A percentile compares a stretch with the other conserved stretches of the same genome.
phyloP scores from a whole-genome alignment of 2,888 invertebrate genomes.

The Drosophila atroscutellata region DNA sequence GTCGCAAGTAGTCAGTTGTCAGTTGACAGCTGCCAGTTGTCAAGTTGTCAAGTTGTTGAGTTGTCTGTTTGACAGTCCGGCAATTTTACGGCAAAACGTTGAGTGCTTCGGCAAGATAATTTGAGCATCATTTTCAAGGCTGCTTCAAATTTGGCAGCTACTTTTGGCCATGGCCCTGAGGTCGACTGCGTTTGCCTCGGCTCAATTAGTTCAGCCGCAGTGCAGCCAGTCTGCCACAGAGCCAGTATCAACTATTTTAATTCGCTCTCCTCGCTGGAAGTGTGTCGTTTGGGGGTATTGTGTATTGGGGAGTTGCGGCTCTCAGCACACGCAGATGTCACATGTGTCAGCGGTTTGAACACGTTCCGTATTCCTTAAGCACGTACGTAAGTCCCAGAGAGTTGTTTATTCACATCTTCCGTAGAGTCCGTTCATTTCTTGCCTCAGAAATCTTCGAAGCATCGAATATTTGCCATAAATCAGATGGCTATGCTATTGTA shows the following conservation, averaged over 20 bases:
- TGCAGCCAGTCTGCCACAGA: constrained; percentile 4
- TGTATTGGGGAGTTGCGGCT: constrained; percentile 15
- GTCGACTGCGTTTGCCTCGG: background rate
- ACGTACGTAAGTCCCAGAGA: background rate
- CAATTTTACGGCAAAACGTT: constrained; percentile 27
- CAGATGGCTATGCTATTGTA: background rate
- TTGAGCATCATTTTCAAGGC: constrained; percentile 26
- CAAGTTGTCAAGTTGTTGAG: constrained; percentile 15
- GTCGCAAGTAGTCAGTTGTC: constrained; percentile 9
- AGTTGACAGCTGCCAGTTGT: constrained; percentile 13
- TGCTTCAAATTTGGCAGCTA: constrained; percentile 16
- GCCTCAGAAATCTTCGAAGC: background rate
- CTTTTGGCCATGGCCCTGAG: constrained; percentile 10
- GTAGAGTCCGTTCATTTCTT: background rate
- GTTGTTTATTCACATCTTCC: background rate
- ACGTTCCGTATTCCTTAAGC: background rate
- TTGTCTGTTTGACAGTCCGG: constrained; percentile 41
- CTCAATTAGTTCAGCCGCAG: constrained; percentile 32
- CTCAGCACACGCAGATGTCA: constrained; percentile 15
- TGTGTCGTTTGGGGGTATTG: constrained; percentile 5
- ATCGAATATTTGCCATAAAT: background rate
- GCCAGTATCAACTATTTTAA: constrained; percentile 29
- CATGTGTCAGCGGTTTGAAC: constrained; percentile 23
- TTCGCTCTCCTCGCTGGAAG: constrained; percentile 8
- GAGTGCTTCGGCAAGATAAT: constrained; percentile 27